Base-by-base conservation (phyloP, 2,888 invertebrate genomes). In the Tipula lateralis region DNA sequence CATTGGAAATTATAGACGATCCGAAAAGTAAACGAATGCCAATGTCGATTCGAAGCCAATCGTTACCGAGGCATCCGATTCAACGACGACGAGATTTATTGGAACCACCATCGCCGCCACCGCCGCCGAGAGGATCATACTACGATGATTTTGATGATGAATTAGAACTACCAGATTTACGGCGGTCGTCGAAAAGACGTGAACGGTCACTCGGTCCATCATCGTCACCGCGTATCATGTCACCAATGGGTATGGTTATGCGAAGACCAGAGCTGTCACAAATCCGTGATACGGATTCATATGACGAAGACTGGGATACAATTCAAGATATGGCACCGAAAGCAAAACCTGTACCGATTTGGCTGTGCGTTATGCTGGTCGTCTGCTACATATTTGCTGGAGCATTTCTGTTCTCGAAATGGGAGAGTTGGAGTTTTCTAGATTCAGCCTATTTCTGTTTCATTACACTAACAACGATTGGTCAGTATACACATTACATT, bases 361-460 rank as follows among this genome's bases (percentile, higher is more conserved):
- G 96, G 96, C 90, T 97, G 85, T 97, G 97, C 89, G 95, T 97
- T 84, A 94, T 95, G 87, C 92, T 97, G 83, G 97, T 97, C 29
- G 93, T 97, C 29, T 95, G 96, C 85, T 97, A 97, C 91, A 97
- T 97, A 87, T 92, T 97, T 84, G 96, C 95, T 0, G 97, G 97
- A 13, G 97, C 97, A 1, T 95, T 94, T 87, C 92, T 97, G 9
- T 97, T 97, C 91, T 93, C 93, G 87, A 92, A 93, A 83, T 97
- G 96, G 96, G 97, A 97, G 90, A 91, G 92, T 24, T 97, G 97
- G 97, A 92, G 93, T 0, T 95, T 95, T 88, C 91, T 97, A 85
- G 96, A 97, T 89, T 95, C 96, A 0, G 96, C 96, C 1, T 97
- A 97, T 90, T 97, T 97, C 91, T 97, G 97, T 90, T 97, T 97